phyloP scores from a whole-genome alignment of 2,797 vertebrate species.

The Carcharodon carcharias region DNA sequence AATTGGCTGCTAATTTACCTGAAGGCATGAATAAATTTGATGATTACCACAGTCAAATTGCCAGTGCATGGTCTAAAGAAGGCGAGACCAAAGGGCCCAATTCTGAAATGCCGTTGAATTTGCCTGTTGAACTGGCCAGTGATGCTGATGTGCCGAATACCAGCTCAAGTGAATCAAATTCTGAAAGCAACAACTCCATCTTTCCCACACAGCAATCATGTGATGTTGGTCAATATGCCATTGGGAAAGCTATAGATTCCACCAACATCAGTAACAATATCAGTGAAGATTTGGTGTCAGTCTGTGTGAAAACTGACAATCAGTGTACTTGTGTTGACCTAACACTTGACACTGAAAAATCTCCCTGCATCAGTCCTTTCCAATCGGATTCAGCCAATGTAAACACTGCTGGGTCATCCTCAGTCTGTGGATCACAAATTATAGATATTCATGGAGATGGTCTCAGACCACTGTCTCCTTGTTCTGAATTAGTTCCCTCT shows the following conservation, averaged over 20 bases:
- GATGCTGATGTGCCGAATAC: background rate
- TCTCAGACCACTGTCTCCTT: background rate
- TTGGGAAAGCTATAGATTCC: background rate
- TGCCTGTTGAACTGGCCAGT: background rate
- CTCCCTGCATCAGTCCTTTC: background rate
- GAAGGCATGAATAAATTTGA: slow-evolving; percentile 33
- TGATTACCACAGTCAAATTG: no score
- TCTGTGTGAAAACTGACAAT: background rate
- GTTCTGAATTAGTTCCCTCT: background rate
- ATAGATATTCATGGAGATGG: background rate
- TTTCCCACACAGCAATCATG: background rate
- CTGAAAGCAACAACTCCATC: background rate
- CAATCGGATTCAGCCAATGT: background rate
- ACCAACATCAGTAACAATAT: background rate
- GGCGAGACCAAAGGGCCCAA: background rate
- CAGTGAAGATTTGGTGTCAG: background rate
- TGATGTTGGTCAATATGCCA: background rate
- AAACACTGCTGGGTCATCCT: background rate
- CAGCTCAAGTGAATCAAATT: slow-evolving; percentile 26
- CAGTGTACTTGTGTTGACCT: background rate
- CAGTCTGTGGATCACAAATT: background rate
- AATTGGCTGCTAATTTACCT: slow-evolving; percentile 9
- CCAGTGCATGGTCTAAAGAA: background rate
- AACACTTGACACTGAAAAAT: background rate
- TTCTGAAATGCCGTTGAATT: background rate